A percentile compares a stretch with the other conserved stretches of the same genome.
phyloP scores from a whole-genome alignment of 2,797 vertebrate genomes.

The Mycteria americana region DNA sequence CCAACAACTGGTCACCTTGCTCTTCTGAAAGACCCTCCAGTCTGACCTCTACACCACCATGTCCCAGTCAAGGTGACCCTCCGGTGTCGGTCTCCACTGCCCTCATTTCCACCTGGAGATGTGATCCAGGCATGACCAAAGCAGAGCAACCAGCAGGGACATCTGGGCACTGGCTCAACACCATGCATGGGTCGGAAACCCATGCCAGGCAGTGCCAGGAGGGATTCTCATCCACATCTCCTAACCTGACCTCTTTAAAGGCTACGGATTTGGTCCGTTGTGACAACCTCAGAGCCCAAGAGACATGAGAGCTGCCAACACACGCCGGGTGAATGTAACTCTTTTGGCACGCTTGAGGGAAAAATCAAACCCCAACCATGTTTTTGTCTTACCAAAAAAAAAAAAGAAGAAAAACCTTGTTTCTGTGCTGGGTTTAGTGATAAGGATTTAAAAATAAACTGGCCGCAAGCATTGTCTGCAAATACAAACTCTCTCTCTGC shows the following conservation, averaged over 20 bases:
- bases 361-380: neutral
- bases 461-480: neutral
- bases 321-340: neutral
- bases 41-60: neutral
- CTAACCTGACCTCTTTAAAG: neutral
- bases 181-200: neutral
- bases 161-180: neutral
- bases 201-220: neutral
- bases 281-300: neutral
- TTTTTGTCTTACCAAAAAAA: neutral
- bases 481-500: neutral
- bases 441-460: neutral
- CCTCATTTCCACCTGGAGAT: neutral
- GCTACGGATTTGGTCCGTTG: neutral
- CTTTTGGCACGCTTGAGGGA: constrained; percentile 29
- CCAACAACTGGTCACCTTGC: neutral
- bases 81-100: neutral
- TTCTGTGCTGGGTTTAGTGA: neutral
- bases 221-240: neutral
- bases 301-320: neutral
- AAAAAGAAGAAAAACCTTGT: neutral
- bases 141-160: neutral
- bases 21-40: neutral
- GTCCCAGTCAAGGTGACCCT: neutral
- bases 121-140: neutral